phyloP scores from a whole-genome alignment of 2,113 vertebrate genomes.

The Synodontis membranacea region DNA sequence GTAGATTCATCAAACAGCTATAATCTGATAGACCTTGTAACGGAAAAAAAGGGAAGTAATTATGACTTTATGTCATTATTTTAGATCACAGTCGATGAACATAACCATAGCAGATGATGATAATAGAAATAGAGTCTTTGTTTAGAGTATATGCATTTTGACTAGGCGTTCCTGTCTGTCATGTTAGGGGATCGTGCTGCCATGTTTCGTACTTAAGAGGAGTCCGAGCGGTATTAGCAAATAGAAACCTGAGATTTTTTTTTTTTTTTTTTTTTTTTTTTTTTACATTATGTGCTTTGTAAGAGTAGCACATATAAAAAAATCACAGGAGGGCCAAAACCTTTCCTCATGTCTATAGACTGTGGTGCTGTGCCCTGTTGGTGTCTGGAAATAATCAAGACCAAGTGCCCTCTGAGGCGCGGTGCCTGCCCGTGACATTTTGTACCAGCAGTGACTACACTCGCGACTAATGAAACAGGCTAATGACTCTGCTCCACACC shows the following conservation, averaged over 20 bases:
- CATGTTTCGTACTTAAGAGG: conserved; percentile 57
- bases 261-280: too few species aligned
- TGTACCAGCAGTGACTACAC: conserved; percentile 67
- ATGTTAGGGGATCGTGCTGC: conserved; percentile 60
- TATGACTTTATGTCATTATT: neutral
- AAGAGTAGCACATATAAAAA: conserved; percentile 57
- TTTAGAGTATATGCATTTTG: neutral
- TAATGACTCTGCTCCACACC: conserved; percentile 69
- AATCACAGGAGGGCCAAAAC: conserved; percentile 60
- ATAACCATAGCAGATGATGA: neutral
- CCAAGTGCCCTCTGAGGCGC: conserved; percentile 64
- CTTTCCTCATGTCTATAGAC: conserved; percentile 56
- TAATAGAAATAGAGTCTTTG: neutral
- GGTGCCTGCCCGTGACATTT: conserved; percentile 64
- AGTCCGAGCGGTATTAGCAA: conserved; percentile 41
- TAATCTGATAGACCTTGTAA: neutral
- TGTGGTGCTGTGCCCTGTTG: conserved; percentile 65
- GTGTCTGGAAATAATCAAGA: conserved; percentile 76
- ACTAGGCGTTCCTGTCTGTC: conserved; percentile 4
- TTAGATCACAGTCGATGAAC: neutral
- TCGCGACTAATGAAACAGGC: conserved; percentile 73
- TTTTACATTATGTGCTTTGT: conserved; percentile 61
- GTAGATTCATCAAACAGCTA: neutral
- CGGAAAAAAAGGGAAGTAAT: neutral
- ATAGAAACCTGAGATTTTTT: conserved; percentile 62